phyloP scores from a whole-genome alignment of 2,888 invertebrate genomes.

The Tanypteryx hageni region DNA sequence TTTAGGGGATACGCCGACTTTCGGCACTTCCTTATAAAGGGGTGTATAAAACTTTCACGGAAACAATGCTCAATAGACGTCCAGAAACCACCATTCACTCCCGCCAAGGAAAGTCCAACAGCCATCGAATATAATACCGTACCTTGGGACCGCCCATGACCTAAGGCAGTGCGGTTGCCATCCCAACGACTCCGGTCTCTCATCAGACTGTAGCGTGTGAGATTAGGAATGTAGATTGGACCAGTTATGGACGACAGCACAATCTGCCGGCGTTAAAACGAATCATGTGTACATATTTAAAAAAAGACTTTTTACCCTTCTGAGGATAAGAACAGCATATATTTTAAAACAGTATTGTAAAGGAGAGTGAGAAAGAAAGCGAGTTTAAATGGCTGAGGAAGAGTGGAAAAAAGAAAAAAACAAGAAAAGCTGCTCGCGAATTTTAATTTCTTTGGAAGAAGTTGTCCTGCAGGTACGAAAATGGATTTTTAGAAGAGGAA shows the following conservation, averaged over 20 bases:
- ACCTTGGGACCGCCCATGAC: background rate
- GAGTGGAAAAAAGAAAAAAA: background rate
- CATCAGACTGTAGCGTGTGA: constrained; percentile 44
- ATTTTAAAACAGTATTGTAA: constrained; percentile 46
- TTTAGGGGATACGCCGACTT: too few species aligned
- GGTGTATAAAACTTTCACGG: too few species aligned
- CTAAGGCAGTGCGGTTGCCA: constrained; percentile 38
- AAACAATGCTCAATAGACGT: too few species aligned
- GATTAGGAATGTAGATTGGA: constrained; percentile 28
- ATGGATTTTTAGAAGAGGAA: too few species aligned
- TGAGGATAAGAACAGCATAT: constrained; percentile 31
- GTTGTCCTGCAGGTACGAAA: background rate
- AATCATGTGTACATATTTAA: background rate
- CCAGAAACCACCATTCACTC: background rate
- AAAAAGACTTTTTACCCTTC: background rate
- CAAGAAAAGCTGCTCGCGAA: background rate
- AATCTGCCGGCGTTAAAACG: constrained; percentile 62
- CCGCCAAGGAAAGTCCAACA: background rate
- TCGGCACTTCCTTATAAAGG: too few species aligned
- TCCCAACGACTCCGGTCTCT: constrained; percentile 51
- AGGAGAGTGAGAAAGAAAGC: background rate
- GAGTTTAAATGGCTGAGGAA: background rate
- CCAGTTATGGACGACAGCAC: constrained; percentile 33
- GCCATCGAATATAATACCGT: background rate
- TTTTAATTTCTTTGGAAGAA: constrained; percentile 35